A percentile compares a stretch with the other conserved stretches of the same genome.
Conservation (phyloP, 2,888 invertebrate genomes). For the Nycteola revayana region DNA sequence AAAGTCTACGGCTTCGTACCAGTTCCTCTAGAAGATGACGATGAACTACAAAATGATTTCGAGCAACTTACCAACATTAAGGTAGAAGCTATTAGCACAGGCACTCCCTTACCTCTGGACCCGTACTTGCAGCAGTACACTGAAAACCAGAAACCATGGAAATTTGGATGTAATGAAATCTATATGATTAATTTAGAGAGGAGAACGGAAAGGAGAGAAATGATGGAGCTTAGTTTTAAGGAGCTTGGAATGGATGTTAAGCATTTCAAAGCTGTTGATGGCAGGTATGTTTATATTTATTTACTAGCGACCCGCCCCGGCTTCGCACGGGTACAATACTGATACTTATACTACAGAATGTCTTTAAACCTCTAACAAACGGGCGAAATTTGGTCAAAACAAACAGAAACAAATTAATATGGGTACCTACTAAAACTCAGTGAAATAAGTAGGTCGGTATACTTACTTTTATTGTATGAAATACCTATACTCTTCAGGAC, state of each 20-base stretch:
- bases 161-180: constrained; percentile 88
- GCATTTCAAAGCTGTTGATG: constrained; percentile 93
- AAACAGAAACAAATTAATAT: no score
- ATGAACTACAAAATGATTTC: constrained; percentile 83
- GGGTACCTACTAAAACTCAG: no score
- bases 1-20: constrained; percentile 90
- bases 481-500: no score
- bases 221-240: constrained; percentile 91
- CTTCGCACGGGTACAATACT: no score
- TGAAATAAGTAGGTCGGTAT: no score
- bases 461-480: no score
- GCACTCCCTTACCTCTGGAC: constrained; percentile 65
- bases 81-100: constrained; percentile 86
- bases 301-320: no score
- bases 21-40: constrained; percentile 88
- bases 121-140: constrained; percentile 56
- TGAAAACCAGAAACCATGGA: constrained; percentile 75
- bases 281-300: constrained; percentile 83
- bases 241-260: constrained; percentile 91
- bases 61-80: constrained; percentile 89
- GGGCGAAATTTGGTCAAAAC: no score
- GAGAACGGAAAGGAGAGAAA: constrained; percentile 87
- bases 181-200: constrained; percentile 96
- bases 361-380: no score
- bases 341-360: no score